phyloP scores from a whole-genome alignment of 2,888 invertebrate species.

The Netelia inedita region DNA sequence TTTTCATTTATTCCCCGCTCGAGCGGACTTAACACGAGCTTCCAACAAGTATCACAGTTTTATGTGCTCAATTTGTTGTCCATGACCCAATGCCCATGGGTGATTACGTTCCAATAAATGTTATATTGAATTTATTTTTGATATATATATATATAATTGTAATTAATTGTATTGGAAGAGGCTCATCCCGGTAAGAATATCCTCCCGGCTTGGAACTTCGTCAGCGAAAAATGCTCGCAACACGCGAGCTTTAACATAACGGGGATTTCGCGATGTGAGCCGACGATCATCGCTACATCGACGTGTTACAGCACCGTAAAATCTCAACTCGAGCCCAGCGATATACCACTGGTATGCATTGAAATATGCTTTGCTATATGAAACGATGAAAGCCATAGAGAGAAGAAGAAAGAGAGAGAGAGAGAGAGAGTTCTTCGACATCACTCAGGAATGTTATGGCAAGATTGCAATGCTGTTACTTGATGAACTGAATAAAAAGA shows the following conservation, averaged over 20 bases:
- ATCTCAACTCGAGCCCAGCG: conserved; percentile 35
- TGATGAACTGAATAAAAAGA: neutral
- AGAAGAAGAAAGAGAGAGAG: neutral
- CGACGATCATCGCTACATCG: conserved; percentile 55
- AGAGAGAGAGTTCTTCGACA: neutral
- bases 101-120: no score
- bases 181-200: conserved; percentile 3
- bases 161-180: conserved; percentile 12
- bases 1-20: no score
- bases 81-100: no score
- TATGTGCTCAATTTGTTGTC: no score
- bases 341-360: conserved; percentile 17
- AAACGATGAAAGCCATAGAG: neutral
- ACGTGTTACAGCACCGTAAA: conserved; percentile 28
- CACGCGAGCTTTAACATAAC: conserved; percentile 68
- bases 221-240: conserved; percentile 39
- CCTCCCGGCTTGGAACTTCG: conserved; percentile 22
- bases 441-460: neutral
- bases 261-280: conserved; percentile 66
- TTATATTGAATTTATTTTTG: no score
- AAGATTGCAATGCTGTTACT: neutral
- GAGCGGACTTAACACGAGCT: no score
- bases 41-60: no score
- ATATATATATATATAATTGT: no score
- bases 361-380: neutral